These are phyloP conservation scores for Polyodon spathula DNA, from an alignment of 2,113 vertebrate species.

Conservation along the genomic window DNA sequence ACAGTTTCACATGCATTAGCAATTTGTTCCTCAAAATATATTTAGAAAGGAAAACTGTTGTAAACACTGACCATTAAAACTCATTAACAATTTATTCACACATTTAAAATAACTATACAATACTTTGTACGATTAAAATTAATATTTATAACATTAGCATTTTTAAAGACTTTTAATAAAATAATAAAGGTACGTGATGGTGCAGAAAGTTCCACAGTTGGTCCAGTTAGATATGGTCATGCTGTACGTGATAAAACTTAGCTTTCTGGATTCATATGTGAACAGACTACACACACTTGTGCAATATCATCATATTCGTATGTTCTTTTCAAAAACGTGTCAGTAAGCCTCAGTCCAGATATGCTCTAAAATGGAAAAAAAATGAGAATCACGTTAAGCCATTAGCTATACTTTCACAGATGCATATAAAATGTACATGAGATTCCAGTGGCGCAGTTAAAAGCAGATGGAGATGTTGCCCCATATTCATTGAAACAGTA, in stretches of 20 bases:
- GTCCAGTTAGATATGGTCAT: constrained; percentile 33
- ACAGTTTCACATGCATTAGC: too few relatives aligned
- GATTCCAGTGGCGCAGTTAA: too few relatives aligned
- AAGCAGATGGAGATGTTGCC: too few relatives aligned
- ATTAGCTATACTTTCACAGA: not conserved
- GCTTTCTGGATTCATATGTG: constrained; percentile 61
- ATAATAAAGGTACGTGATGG: constrained; percentile 15
- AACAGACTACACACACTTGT: constrained; percentile 91
- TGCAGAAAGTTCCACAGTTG: constrained; percentile 33
- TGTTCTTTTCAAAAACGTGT: constrained; percentile 93
- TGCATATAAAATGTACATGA: not conserved
- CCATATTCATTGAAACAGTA: too few relatives aligned
- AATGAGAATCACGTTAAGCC: not conserved
- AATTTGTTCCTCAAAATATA: too few relatives aligned
- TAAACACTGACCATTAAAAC: not conserved
- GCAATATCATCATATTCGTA: constrained; percentile 96
- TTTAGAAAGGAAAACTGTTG: too few relatives aligned
- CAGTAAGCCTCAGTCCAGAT: constrained; percentile 87
- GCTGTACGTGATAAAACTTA: constrained; percentile 36
- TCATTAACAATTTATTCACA: constrained; percentile 48
- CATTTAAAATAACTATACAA: constrained; percentile 35
- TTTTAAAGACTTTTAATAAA: constrained; percentile 21
- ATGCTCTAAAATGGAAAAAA: constrained; percentile 64
- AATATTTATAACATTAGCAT: constrained; percentile 37
- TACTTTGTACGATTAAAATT: constrained; percentile 30